Conservation (phyloP, 92 coral and sea anemone genomes). For the Umimayanthus kanabou region DNA sequence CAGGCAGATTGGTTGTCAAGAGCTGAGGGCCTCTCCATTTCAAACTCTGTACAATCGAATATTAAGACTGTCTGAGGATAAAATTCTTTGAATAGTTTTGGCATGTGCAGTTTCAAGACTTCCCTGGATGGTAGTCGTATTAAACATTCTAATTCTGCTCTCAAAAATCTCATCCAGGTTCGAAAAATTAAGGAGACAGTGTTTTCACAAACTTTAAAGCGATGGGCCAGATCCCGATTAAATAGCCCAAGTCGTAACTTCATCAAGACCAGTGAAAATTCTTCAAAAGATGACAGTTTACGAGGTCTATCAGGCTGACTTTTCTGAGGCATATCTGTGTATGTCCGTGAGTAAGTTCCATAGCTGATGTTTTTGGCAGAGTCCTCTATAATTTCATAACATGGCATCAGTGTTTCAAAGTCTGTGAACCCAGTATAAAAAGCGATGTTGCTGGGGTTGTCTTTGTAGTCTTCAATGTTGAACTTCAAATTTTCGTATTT, state of each 20-base stretch:
- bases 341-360: conserved; percentile 39
- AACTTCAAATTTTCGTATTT: conserved; percentile 42
- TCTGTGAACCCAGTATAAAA: conserved; percentile 66
- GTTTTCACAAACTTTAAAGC: conserved; percentile 50
- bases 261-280: conserved; percentile 55
- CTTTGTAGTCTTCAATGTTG: conserved; percentile 53
- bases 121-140: conserved; percentile 64
- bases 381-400: conserved; percentile 54
- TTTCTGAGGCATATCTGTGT: conserved; percentile 13
- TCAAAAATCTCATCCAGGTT: conserved; percentile 61
- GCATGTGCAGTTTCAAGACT: conserved; percentile 53
- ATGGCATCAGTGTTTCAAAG: conserved; percentile 59
- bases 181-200: conserved; percentile 43
- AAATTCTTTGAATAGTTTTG: conserved; percentile 46
- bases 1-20: conserved; percentile 63
- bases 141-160: conserved; percentile 53
- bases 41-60: conserved; percentile 64
- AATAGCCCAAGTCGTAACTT: conserved; percentile 60
- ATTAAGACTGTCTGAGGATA: conserved; percentile 54
- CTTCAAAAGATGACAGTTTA: conserved; percentile 48
- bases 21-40: conserved; percentile 66
- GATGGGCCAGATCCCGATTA: conserved; percentile 57
- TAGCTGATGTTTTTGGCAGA: conserved; percentile 54
- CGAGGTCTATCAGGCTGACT: conserved; percentile 51
- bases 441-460: conserved; percentile 52